Percentiles rank a stretch among this genome's conserved stretches.
These are phyloP conservation scores for Dorcus parallelipipedus DNA, from an alignment of 2,888 invertebrate genomes.

Conservation along the genomic window DNA sequence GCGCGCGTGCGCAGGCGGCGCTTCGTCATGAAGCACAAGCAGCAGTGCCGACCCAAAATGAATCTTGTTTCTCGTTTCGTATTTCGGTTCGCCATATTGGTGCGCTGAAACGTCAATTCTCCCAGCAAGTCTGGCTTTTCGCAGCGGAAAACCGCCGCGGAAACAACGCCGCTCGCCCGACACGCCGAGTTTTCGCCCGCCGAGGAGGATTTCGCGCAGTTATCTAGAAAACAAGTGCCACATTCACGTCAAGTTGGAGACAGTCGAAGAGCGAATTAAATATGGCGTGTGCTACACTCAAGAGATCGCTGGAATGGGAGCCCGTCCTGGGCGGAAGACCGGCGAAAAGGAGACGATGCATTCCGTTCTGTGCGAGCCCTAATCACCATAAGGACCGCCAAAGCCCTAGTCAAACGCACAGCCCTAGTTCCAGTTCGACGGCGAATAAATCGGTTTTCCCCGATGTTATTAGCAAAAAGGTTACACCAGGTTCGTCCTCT, in stretches of 20 bases:
- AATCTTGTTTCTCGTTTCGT: constrained; percentile 20
- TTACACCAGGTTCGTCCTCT: constrained; percentile 77
- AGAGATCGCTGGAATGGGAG: constrained; percentile 94
- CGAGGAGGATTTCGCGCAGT: constrained; percentile 19
- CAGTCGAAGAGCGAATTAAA: constrained; percentile 45
- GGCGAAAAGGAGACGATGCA: constrained; percentile 86
- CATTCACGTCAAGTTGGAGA: constrained; percentile 29
- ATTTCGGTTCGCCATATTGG: constrained; percentile 44
- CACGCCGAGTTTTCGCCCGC: constrained; percentile 1
- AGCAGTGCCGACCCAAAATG: constrained; percentile 18
- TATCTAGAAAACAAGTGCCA: constrained; percentile 40
- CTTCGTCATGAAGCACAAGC: constrained; percentile 11
- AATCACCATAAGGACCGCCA: constrained; percentile 39
- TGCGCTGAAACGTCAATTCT: constrained; percentile 22
- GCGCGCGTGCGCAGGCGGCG: constrained; percentile 4
- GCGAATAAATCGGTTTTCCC: constrained; percentile 70
- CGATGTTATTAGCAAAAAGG: constrained; percentile 76
- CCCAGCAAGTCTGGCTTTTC: constrained; percentile 6
- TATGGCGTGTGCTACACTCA: constrained; percentile 98
- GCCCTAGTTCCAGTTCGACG: constrained; percentile 36
- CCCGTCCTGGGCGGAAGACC: constrained; percentile 82
- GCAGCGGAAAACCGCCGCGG: constrained; percentile 2
- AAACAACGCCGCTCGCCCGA: constrained; percentile 4
- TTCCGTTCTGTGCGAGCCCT: constrained; percentile 75
- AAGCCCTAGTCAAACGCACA: constrained; percentile 25